Evolutionary conservation across 2,797 vertebrate species (phyloP).

Genomic region (Protonibea diacanthus): DNA sequence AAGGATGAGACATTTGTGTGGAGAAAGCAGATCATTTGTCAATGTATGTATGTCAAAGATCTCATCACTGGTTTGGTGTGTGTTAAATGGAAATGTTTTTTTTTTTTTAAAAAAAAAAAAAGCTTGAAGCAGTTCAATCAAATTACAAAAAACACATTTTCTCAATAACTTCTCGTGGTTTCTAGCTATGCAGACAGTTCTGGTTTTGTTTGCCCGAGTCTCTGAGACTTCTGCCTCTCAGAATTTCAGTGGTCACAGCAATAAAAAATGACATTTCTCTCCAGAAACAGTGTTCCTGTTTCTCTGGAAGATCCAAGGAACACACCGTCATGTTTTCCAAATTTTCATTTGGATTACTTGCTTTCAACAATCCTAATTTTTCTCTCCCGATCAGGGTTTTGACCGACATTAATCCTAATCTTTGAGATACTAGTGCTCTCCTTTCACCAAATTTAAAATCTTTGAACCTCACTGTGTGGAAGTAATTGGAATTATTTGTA

Average conservation of each 20-base stretch:
- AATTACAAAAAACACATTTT: conserved; percentile 12
- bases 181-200: conserved; percentile 2
- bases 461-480: neutral
- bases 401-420: neutral
- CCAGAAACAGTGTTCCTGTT: neutral
- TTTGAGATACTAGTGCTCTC: neutral
- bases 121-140: conserved; percentile 4
- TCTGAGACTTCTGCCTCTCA: neutral
- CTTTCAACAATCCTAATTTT: neutral
- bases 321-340: neutral
- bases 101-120: neutral
- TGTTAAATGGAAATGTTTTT: conserved; percentile 4
- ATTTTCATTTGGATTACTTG: neutral
- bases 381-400: neutral
- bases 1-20: conserved; percentile 47
- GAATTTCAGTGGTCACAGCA: neutral
- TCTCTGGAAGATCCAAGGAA: neutral
- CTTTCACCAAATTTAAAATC: neutral
- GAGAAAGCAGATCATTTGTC: conserved; percentile 50
- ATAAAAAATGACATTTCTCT: neutral
- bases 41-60: conserved; percentile 43
- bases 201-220: neutral
- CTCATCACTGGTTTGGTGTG: conserved; percentile 22
- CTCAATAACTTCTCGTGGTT: neutral
- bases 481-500: neutral